Evolutionary conservation across 1,140 invertebrate genomes (phyloP), one percentile per base, ranked within the genome.

Genomic region (Hetaerina americana): DNA sequence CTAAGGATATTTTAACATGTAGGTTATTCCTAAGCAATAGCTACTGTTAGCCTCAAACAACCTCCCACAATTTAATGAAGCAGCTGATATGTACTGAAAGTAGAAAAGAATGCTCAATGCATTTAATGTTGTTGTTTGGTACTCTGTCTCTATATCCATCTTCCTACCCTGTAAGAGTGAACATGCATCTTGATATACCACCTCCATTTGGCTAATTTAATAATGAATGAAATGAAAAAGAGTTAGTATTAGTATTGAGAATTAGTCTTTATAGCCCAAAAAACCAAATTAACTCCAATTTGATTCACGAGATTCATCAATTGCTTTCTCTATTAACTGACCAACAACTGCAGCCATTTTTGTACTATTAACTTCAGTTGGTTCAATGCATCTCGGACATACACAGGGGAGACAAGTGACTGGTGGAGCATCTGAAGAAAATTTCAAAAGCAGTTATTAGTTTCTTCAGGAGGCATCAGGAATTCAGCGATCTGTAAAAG

Each of bases 391-490:
- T 31, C 27, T 67, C 66, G 74, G 72, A 72, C 74, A 75, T 22
- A 75, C 71, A 75, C 74, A 74, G 68, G 74, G 73, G 68, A 71
- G 72, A 71, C 75, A 75, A 71, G 72, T 74, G 70, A 72, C 76
- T 31, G 71, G 69, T 18, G 67, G 71, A n/a, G 68, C 31, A 72
- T 69, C 68, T 69, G 68, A 69, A 27, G 28, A 69, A 69, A 28
- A 57, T 68, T 27, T 25, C 22, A n/a, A n/a, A 69, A 69, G 22
- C 6, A 69, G n/a, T 27, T 6, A 69, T 69, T 69, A 69, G 28
- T 69, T 27, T 27, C 26, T 26, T 8, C 25, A 12, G 22, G 26
- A 5, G 12, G 28, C 26, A 69, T 26, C 26, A 27, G 28, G 18
- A 69, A 27, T 69, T 18, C 26, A 3, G n/a, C 18, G 5, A 27